These are phyloP conservation scores for Cebus imitator DNA, from an alignment of 2,113 vertebrate species.

Conservation along the genomic window DNA sequence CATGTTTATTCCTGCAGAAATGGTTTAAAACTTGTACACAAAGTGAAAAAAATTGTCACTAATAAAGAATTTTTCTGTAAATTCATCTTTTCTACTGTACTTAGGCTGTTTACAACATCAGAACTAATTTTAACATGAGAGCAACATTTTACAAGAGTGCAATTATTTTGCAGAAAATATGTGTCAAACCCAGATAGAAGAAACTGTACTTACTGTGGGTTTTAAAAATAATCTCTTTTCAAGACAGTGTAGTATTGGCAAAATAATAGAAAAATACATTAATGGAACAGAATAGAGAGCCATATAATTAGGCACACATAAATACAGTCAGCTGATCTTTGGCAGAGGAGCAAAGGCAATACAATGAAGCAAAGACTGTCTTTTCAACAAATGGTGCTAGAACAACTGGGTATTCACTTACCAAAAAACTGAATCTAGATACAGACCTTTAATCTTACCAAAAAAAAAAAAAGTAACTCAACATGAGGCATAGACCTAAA, in stretches of 20 bases:
- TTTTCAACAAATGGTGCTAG: background rate
- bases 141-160: background rate
- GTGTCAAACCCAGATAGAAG: background rate
- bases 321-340: background rate
- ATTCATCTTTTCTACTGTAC: background rate
- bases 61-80: conserved; percentile 7
- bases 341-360: background rate
- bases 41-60: background rate
- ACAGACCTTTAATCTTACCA: background rate
- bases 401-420: background rate
- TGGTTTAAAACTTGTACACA: background rate
- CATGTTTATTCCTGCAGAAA: background rate
- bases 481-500: background rate
- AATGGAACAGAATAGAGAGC: background rate
- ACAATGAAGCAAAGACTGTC: background rate
- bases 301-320: background rate
- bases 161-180: conserved; percentile 12
- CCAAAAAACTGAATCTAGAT: background rate
- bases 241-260: background rate
- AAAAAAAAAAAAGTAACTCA: background rate
- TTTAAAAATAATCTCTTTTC: background rate
- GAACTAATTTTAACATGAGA: background rate
- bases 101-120: background rate
- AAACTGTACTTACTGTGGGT: background rate
- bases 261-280: background rate